A percentile compares a stretch with the other conserved stretches of the same genome.
phyloP scores from a whole-genome alignment of 2,888 invertebrate species.

The Aporophyla lueneburgensis region DNA sequence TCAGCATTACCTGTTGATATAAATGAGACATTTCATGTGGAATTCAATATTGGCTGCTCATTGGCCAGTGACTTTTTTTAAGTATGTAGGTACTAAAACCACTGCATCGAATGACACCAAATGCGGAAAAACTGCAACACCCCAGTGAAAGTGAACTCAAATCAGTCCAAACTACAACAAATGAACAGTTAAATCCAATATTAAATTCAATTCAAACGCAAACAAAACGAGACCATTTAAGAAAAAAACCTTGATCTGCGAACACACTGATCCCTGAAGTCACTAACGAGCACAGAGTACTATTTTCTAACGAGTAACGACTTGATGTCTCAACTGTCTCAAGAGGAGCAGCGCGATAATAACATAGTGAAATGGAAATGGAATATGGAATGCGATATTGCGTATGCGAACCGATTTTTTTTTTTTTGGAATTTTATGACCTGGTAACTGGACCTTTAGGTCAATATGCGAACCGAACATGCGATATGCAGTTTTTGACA shows the following conservation, averaged over 20 bases:
- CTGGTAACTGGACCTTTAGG: too few species aligned
- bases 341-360: background rate
- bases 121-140: background rate
- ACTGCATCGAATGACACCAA: background rate
- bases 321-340: background rate
- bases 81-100: background rate
- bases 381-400: too few species aligned
- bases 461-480: too few species aligned
- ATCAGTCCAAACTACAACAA: too few species aligned
- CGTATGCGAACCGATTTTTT: too few species aligned
- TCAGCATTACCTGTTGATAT: background rate
- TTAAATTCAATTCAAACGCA: background rate
- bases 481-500: background rate
- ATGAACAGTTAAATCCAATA: constrained; percentile 8
- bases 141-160: background rate
- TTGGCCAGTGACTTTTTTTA: background rate
- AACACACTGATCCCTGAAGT: background rate
- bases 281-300: too few species aligned
- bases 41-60: background rate
- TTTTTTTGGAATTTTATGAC: too few species aligned
- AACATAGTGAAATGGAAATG: too few species aligned
- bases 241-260: background rate
- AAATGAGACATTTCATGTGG: background rate
- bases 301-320: too few species aligned
- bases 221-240: background rate